These are phyloP conservation scores for Epistrophe eligans DNA, from an alignment of 2,888 invertebrate species.

Conservation along the genomic window DNA sequence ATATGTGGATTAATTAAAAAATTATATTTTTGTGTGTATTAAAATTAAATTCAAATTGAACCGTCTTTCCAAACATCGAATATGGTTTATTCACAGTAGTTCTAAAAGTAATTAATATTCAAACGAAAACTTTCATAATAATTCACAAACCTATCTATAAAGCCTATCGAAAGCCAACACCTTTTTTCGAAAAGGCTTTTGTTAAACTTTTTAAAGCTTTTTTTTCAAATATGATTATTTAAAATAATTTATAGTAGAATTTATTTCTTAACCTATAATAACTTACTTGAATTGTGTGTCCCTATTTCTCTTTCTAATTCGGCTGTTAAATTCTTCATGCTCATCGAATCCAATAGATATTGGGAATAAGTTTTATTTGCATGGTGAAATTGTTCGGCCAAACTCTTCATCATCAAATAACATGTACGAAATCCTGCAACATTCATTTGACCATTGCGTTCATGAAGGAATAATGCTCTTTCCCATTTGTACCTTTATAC, in stretches of 20 bases:
- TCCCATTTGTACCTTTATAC: slow-evolving; percentile 88
- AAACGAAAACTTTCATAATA: background rate
- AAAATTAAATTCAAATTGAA: background rate
- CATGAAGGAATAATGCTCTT: slow-evolving; percentile 90
- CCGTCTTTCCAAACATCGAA: background rate
- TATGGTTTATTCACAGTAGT: background rate
- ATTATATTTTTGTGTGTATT: too few species aligned
- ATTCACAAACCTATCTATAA: background rate
- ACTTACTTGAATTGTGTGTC: slow-evolving; percentile 90
- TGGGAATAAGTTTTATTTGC: slow-evolving; percentile 83
- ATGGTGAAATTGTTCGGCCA: slow-evolving; percentile 86
- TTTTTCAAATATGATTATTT: too few species aligned
- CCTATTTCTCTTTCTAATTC: slow-evolving; percentile 88
- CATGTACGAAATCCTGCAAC: slow-evolving; percentile 90
- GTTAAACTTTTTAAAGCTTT: slow-evolving; percentile 13
- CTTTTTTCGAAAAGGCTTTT: background rate
- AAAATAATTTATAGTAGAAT: slow-evolving; percentile 6
- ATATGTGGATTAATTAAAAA: too few species aligned
- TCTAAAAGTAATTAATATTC: background rate
- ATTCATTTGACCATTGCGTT: slow-evolving; percentile 88
- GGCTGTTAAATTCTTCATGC: slow-evolving; percentile 86
- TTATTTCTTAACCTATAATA: background rate
- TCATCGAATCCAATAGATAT: slow-evolving; percentile 80
- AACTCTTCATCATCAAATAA: slow-evolving; percentile 89
- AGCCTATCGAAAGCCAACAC: background rate